These are phyloP conservation scores for Andrena hattorfiana DNA, from an alignment of 2,888 invertebrate genomes.

Conservation along the genomic window DNA sequence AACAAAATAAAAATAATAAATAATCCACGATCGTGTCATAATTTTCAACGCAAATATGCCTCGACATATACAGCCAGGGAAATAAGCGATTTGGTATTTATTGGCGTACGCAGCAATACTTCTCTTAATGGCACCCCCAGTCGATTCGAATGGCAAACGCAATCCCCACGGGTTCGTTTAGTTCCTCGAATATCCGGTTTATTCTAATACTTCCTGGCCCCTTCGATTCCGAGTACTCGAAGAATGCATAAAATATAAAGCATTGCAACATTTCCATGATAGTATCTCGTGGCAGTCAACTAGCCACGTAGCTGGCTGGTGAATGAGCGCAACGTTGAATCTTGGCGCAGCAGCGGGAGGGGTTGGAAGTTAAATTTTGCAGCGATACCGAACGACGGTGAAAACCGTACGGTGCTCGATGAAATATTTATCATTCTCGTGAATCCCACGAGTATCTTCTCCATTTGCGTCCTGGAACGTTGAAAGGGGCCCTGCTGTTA, in stretches of 20 bases:
- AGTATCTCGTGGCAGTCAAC: conserved; percentile 44
- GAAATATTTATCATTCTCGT: conserved; percentile 67
- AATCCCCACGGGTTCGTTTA: conserved; percentile 45
- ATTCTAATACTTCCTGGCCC: conserved; percentile 61
- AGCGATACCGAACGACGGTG: conserved; percentile 54
- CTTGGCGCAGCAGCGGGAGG: neutral
- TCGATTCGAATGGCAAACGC: conserved; percentile 57
- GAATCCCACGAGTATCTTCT: conserved; percentile 29
- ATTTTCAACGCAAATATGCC: too few relatives aligned
- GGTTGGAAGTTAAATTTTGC: conserved; percentile 51
- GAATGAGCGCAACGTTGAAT: conserved; percentile 58
- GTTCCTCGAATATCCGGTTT: conserved; percentile 61
- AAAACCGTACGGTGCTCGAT: conserved; percentile 61
- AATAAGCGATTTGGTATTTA: conserved; percentile 17
- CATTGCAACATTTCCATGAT: conserved; percentile 43
- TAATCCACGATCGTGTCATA: too few relatives aligned
- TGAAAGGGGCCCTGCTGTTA: neutral
- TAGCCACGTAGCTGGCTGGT: conserved; percentile 33
- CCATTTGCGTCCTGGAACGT: conserved; percentile 21
- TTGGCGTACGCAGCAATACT: conserved; percentile 17
- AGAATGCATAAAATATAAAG: conserved; percentile 74
- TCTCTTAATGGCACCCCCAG: conserved; percentile 67
- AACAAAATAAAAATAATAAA: neutral
- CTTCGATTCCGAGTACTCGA: conserved; percentile 38
- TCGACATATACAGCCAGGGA: neutral